A percentile compares a stretch with the other conserved stretches of the same genome.
These are phyloP conservation scores for Caradrina clavipalpis DNA, from an alignment of 2,888 invertebrate species.

Conservation along the genomic window DNA sequence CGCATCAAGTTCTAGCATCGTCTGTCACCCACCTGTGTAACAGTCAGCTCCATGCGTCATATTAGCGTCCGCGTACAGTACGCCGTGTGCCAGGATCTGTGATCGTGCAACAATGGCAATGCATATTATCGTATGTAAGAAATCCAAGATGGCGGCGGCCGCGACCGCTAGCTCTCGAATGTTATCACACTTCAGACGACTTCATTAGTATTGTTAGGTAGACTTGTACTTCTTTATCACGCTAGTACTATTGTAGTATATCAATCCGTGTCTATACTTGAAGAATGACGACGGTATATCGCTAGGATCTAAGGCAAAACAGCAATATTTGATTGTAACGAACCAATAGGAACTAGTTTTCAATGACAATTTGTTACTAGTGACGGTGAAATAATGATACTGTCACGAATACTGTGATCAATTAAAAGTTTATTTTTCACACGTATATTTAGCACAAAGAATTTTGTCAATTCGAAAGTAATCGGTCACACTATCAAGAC, in stretches of 20 bases:
- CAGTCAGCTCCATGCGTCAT: not conserved
- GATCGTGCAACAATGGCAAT: not conserved
- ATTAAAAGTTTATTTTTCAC: not conserved
- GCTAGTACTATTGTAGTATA: slow-evolving; percentile 10
- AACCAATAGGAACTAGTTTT: slow-evolving; percentile 11
- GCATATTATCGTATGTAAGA: not conserved
- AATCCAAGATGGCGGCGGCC: slow-evolving; percentile 27
- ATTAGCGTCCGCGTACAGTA: not conserved
- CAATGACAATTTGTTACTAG: not conserved
- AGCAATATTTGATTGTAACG: slow-evolving; percentile 14
- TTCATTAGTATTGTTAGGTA: slow-evolving; percentile 31
- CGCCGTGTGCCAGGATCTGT: not conserved
- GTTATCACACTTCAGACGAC: slow-evolving; percentile 5
- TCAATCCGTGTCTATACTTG: not conserved
- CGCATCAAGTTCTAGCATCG: not conserved
- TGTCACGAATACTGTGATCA: too few species aligned
- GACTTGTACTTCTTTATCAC: slow-evolving; percentile 9
- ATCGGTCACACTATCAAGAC: not conserved
- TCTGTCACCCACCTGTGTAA: not conserved
- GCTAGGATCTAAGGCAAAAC: slow-evolving; percentile 19
- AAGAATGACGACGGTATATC: not conserved
- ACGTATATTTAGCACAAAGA: not conserved
- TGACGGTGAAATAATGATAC: not conserved
- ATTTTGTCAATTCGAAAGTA: not conserved
- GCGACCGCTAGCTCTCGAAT: slow-evolving; percentile 34